Conservation (phyloP, 2,797 vertebrate species). For the Syncerus caffer region DNA sequence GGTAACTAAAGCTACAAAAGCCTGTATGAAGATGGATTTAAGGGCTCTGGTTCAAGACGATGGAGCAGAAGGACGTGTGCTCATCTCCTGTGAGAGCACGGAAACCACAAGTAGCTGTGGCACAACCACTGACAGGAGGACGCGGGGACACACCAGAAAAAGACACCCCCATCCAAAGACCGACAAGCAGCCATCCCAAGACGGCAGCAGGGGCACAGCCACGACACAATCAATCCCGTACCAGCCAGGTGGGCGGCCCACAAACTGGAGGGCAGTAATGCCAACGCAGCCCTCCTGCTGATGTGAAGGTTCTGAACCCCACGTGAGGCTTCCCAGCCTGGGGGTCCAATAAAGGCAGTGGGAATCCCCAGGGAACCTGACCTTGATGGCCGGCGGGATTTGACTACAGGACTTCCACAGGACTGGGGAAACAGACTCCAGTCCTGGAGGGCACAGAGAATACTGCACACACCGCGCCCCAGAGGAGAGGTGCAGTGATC, state of each 20-base stretch:
- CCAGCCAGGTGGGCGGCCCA: background rate
- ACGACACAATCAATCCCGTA: accelerated
- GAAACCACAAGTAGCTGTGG: background rate
- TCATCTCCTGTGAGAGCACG: background rate
- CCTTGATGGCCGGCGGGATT: background rate
- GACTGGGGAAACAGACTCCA: background rate
- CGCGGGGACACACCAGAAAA: background rate
- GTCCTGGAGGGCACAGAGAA: background rate
- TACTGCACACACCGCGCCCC: background rate
- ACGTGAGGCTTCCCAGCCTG: background rate
- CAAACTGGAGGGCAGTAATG: background rate
- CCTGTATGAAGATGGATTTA: background rate
- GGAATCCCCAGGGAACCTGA: background rate
- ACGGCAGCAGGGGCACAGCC: background rate
- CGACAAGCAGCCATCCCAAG: accelerated
- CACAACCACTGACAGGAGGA: background rate
- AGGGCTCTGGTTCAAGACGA: background rate
- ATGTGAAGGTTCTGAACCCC: accelerated
- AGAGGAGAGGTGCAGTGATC: background rate
- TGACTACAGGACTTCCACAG: background rate
- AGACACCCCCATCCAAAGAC: background rate
- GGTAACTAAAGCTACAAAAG: background rate
- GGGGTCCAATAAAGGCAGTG: background rate
- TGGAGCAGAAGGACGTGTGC: background rate
- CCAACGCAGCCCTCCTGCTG: background rate